Evolutionary conservation across 1,140 invertebrate genomes (phyloP), one percentile per base, ranked within the genome.

Genomic region (Bombus superbus): DNA sequence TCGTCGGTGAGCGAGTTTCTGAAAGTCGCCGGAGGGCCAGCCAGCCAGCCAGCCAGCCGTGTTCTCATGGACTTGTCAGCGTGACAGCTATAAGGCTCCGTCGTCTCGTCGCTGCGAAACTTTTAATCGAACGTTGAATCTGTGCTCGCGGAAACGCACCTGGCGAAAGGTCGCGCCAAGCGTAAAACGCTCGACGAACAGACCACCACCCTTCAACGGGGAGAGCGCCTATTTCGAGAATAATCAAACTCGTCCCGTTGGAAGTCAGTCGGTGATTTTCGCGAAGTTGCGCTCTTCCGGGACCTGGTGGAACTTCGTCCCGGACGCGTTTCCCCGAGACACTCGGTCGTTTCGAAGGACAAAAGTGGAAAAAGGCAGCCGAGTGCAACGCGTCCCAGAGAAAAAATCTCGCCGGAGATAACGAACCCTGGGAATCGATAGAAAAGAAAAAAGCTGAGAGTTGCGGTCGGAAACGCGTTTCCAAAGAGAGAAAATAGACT

Each of bases 91-190:
- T 25, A 18, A 32, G 32, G 28, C 62, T 15, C 10, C 57, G 18
- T 11, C 42, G 3, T 35, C 25, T 13, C 28, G 9, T 10, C 6
- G 1, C 32, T 32, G 9, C 8, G 44, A 32, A 79, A 84, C 66
- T 79, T 59, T 57, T 25, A 68, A 84, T 59, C 9, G 82, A 44
- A 35, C 38, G n/a, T 32, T 4, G 38, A 69, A 57, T 59, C 38
- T 57, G 74, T 32, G 40, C 32, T n/a, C 25, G 32, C 32, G 64
- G 13, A 62, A 62, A 62, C 59, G 47, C 6, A 53, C 18, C 47
- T 53, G 47, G 5, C 5, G 47, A 53, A 53, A 53, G 47, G 47
- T 53, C 47, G 47, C 47, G 47, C 1, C 18, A 53, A 53, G 18
- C 18, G 47, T 22, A 22, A 53, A 53, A 53, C 47, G 6, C 47